Conservation (phyloP, 1,140 invertebrate species). For the Cotesia chilonis region DNA sequence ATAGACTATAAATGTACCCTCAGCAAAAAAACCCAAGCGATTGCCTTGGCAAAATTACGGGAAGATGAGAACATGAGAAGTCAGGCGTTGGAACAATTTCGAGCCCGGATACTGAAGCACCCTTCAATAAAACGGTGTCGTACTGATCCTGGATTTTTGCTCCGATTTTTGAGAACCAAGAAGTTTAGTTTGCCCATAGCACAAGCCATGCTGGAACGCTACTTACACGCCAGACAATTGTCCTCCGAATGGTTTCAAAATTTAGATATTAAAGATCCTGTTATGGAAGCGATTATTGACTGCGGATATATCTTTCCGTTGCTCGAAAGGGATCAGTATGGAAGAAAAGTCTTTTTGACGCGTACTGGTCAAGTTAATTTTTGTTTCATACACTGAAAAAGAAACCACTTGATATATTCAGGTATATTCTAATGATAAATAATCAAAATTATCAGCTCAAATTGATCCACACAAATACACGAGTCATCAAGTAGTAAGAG, state of each 20-base stretch:
- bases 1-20: slow-evolving; percentile 55
- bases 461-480: slow-evolving; percentile 80
- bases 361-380: slow-evolving; percentile 61
- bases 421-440: too few species aligned
- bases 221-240: slow-evolving; percentile 80
- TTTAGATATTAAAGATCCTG: slow-evolving; percentile 75
- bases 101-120: slow-evolving; percentile 81
- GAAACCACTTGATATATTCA: too few species aligned
- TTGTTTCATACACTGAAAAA: slow-evolving; percentile 43
- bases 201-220: slow-evolving; percentile 86
- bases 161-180: slow-evolving; percentile 84
- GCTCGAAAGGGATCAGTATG: slow-evolving; percentile 75
- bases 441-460: slow-evolving; percentile 60
- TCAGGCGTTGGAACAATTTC: slow-evolving; percentile 75
- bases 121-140: slow-evolving; percentile 78
- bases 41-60: slow-evolving; percentile 75
- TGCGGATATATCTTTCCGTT: slow-evolving; percentile 83
- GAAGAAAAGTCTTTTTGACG: slow-evolving; percentile 70
- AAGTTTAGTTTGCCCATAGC: slow-evolving; percentile 87
- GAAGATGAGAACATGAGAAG: slow-evolving; percentile 77
- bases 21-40: slow-evolving; percentile 63
- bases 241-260: slow-evolving; percentile 86
- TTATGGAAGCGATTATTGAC: slow-evolving; percentile 78
- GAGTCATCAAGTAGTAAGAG: slow-evolving; percentile 78
- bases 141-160: slow-evolving; percentile 80